Evolutionary conservation across 1,140 invertebrate genomes (phyloP).

Genomic region (Drosophila simulans): DNA sequence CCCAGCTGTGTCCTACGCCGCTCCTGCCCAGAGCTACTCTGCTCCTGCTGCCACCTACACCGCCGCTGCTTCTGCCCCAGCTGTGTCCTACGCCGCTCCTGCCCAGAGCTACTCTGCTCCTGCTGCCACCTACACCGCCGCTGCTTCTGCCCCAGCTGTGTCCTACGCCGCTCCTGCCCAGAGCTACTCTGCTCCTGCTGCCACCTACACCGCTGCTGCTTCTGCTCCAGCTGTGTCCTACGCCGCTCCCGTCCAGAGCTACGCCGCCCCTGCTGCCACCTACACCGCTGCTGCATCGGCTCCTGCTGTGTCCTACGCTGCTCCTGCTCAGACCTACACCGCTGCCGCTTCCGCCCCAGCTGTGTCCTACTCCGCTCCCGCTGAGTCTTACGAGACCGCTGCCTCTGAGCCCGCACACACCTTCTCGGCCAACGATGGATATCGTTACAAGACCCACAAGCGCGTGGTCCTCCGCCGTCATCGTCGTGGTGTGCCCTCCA

Average conservation of each 20-base stretch:
- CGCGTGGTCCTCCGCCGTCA: conserved; percentile 64
- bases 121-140: conserved; percentile 33
- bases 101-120: conserved; percentile 34
- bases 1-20: conserved; percentile 31
- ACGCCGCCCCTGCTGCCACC: conserved; percentile 42
- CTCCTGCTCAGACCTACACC: conserved; percentile 34
- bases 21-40: conserved; percentile 31
- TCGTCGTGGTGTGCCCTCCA: conserved; percentile 74
- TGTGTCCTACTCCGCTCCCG: conserved; percentile 26
- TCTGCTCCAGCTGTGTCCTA: conserved; percentile 29
- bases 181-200: conserved; percentile 13
- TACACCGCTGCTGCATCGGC: conserved; percentile 32
- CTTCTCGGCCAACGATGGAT: conserved; percentile 71
- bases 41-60: conserved; percentile 37
- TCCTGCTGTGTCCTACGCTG: conserved; percentile 15
- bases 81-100: conserved; percentile 15
- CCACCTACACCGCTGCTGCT: conserved; percentile 6
- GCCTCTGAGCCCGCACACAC: conserved; percentile 68
- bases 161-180: conserved; percentile 30
- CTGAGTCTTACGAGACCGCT: conserved; percentile 57
- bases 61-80: conserved; percentile 63
- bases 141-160: conserved; percentile 26
- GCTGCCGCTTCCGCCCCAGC: conserved; percentile 33
- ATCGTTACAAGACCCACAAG: conserved; percentile 77
- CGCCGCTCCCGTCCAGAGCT: conserved; percentile 21